Base-by-base conservation (phyloP, 2,113 vertebrate genomes). In the Pogonocichla stellata region DNA sequence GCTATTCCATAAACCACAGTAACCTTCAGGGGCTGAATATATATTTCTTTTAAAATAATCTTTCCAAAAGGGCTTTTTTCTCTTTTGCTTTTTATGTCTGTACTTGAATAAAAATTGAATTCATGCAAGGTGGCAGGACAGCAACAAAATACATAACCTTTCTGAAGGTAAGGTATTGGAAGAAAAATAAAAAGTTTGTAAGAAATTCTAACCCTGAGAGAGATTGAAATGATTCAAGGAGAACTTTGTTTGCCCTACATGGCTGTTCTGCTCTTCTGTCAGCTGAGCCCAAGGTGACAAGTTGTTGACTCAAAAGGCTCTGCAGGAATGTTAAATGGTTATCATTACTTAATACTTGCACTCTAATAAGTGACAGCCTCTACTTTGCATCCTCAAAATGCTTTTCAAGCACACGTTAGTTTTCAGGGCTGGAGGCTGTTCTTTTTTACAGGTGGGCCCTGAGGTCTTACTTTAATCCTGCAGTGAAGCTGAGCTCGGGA, bases 261-360 rank as follows among this genome's bases (percentile, higher is more conserved):
- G 85, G 45, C 47, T 77, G 20, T 90, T 77, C 33, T n/a, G 2
- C 9, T 2, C 25, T 40, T 70, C 50, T 58, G 79, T 77, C 79
- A 90, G 67, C 54, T 36, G 47, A 88, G 62, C 50, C 48, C 38
- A 88, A 50, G 67, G 92, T 95, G 94, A 86, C 86, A 86, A 70
- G 92, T 19, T 90, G 84, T 82, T 93, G 74, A 80, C 51, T 92
- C 85, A 66, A 25, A 95, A 82, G 56, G 33, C 71, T 93, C 71
- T 80, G 79, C 82, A 60, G 92, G 75, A 96, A 94, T 83, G 87
- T 80, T 96, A 94, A 95, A 86, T 80, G 78, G 85, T 93, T 94
- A 58, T 62, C 18, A 8, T 93, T 94, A 82, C 90, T 96, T 94
- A 92, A 93, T 93, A 78, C 75, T 80, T 82, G 66, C 0, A 1